Evolutionary conservation across 2,113 vertebrate species (phyloP).

Genomic region (Phaetusa simplex): DNA sequence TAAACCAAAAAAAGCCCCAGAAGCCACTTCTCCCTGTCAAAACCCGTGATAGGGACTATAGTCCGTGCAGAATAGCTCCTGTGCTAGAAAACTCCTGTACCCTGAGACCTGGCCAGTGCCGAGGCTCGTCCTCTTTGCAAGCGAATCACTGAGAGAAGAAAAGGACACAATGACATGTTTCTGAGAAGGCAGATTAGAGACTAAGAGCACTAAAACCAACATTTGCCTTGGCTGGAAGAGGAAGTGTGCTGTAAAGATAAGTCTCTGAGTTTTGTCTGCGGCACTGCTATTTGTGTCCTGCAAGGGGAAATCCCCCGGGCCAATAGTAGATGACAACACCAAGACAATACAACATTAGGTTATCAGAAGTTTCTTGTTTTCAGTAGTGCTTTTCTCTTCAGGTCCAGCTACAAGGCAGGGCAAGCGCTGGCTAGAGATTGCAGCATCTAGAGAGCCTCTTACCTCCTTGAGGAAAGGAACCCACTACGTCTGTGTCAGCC

Average conservation of each 20-base stretch:
- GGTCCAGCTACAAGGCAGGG: neutral
- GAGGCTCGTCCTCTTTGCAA: neutral
- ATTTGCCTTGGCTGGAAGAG: neutral
- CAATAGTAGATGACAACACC: neutral
- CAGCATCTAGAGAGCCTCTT: neutral
- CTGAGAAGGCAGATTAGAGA: neutral
- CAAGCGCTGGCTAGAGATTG: neutral
- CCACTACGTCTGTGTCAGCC: fast-evolving
- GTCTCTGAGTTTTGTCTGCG: neutral
- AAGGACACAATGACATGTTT: neutral
- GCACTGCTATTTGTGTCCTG: neutral
- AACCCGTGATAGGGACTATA: fast-evolving
- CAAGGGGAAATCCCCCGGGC: neutral
- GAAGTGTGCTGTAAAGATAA: neutral
- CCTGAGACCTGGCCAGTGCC: neutral
- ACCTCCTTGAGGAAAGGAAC: neutral
- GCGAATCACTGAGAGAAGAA: neutral
- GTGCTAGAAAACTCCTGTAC: neutral
- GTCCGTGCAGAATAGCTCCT: neutral
- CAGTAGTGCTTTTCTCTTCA: neutral
- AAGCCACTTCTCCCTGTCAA: neutral
- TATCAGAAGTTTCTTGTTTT: neutral
- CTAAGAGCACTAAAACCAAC: neutral
- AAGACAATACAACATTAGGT: neutral
- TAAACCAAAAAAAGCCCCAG: neutral